These are phyloP conservation scores for Agrochola circellaris DNA, from an alignment of 2,888 invertebrate genomes.

Conservation along the genomic window DNA sequence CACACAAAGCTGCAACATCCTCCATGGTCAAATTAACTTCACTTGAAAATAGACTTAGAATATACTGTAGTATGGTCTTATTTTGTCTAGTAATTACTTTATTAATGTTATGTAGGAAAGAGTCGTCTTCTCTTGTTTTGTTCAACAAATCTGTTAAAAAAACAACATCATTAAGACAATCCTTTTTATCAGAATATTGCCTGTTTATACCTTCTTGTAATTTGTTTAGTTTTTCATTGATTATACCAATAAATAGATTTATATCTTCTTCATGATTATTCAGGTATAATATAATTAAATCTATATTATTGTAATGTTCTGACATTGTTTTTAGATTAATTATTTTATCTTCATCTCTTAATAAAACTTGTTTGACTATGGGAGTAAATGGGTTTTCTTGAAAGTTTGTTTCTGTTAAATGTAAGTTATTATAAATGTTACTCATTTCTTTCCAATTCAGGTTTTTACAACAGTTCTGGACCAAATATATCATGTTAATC, in stretches of 20 bases:
- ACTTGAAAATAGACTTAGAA: constrained; percentile 73
- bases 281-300: constrained; percentile 77
- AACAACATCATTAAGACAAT: constrained; percentile 76
- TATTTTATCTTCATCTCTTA: constrained; percentile 66
- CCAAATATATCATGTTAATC: constrained; percentile 76
- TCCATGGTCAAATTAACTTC: constrained; percentile 72
- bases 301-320: constrained; percentile 71
- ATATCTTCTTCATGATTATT: constrained; percentile 71
- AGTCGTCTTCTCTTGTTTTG: constrained; percentile 63
- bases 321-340: constrained; percentile 70
- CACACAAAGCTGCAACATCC: constrained; percentile 71
- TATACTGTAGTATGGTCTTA: constrained; percentile 75
- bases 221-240: constrained; percentile 73
- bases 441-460: constrained; percentile 76
- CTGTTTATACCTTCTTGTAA: constrained; percentile 75
- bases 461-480: constrained; percentile 74
- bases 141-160: constrained; percentile 74
- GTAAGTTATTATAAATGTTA: constrained; percentile 71
- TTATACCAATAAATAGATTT: constrained; percentile 67
- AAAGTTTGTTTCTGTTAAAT: constrained; percentile 66
- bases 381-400: constrained; percentile 67
- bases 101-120: constrained; percentile 36
- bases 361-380: constrained; percentile 64
- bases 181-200: constrained; percentile 80
- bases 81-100: constrained; percentile 66